A percentile compares a stretch with the other conserved stretches of the same genome.
Conservation (phyloP, 2,888 invertebrate genomes). For the Anorthoa munda region DNA sequence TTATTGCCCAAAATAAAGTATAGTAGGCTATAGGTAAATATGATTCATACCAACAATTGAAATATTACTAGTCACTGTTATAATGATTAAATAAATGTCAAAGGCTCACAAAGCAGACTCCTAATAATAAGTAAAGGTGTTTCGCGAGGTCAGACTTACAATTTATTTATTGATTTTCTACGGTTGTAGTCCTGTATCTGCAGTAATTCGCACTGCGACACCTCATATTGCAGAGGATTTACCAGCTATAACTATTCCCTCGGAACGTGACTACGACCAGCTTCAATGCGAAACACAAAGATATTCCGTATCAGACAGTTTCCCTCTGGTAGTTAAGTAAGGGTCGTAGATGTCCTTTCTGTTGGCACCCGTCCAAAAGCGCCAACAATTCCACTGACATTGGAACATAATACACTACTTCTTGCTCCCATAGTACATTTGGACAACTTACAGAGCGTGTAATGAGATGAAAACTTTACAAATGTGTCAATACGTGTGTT, state of each 20-base stretch:
- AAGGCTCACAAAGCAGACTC: not conserved
- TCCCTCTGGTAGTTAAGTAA: constrained; percentile 52
- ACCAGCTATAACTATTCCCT: constrained; percentile 35
- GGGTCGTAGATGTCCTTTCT: constrained; percentile 61
- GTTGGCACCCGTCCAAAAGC: constrained; percentile 76
- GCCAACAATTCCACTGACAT: constrained; percentile 71
- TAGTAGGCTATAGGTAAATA: constrained; percentile 10
- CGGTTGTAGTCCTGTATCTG: constrained; percentile 50
- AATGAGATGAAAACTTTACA: constrained; percentile 44
- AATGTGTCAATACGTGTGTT: constrained; percentile 23
- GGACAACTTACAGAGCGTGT: constrained; percentile 39
- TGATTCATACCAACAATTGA: constrained; percentile 5
- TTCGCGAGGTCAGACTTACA: constrained; percentile 32
- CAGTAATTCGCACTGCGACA: constrained; percentile 67
- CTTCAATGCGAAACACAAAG: constrained; percentile 42
- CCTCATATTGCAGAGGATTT: constrained; percentile 50
- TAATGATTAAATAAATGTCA: constrained; percentile 35
- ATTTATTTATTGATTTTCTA: constrained; percentile 52
- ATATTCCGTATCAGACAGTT: constrained; percentile 50
- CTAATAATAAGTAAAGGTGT: constrained; percentile 32
- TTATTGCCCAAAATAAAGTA: constrained; percentile 40
- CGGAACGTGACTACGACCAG: constrained; percentile 45
- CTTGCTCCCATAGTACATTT: constrained; percentile 62
- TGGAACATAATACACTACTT: constrained; percentile 70
- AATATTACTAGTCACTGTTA: constrained; percentile 1